A percentile compares a stretch with the other conserved stretches of the same genome.
These are phyloP conservation scores for Nephrotoma guestfalica DNA, from an alignment of 2,888 invertebrate species.

Conservation along the genomic window DNA sequence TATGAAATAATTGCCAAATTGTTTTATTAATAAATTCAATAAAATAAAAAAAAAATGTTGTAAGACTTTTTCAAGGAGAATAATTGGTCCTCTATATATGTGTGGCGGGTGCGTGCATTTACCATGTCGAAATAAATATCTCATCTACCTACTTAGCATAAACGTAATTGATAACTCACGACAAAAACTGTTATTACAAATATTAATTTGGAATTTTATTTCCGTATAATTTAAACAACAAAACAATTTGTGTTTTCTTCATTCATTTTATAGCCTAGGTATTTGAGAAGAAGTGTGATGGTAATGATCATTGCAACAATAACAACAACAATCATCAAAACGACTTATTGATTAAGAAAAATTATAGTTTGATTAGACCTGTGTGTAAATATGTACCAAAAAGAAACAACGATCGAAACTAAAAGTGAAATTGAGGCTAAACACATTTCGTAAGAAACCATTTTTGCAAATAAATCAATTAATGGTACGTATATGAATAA, in stretches of 20 bases:
- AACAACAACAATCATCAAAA: not conserved
- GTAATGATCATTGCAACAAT: not conserved
- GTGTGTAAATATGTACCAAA: not conserved
- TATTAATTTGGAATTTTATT: not conserved
- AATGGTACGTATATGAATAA: not conserved
- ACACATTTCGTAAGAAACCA: not conserved
- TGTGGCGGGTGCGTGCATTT: not conserved
- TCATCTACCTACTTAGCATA: not conserved
- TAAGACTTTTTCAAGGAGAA: not conserved
- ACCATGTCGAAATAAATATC: not conserved
- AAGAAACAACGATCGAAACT: not conserved
- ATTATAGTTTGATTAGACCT: not conserved
- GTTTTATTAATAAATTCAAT: not conserved
- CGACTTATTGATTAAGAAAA: not conserved
- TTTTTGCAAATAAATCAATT: not conserved
- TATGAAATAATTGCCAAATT: not conserved
- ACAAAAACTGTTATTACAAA: not conserved
- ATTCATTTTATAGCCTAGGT: not conserved
- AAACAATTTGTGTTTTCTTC: not conserved
- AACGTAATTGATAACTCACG: not conserved
- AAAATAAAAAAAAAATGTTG: not conserved
- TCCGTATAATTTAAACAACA: not conserved
- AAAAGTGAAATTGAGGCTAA: not conserved
- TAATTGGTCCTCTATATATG: not conserved
- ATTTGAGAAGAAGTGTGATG: not conserved